A percentile compares a stretch with the other conserved stretches of the same genome.
Evolutionary conservation across 2,113 vertebrate genomes (phyloP).

Genomic region (Alexandromys fortis): DNA sequence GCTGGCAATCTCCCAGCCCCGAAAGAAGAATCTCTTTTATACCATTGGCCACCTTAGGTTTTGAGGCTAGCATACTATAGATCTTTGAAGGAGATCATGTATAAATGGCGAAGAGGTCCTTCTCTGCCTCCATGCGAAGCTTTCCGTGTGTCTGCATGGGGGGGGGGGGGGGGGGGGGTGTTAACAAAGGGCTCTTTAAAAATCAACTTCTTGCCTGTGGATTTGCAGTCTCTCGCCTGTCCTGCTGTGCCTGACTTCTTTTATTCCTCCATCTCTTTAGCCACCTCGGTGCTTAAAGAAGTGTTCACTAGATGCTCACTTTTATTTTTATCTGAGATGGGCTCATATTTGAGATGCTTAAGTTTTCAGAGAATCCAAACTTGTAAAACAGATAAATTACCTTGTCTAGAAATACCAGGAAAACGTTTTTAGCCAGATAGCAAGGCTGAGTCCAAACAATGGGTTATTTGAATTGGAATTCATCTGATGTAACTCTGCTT

Average conservation of each 20-base stretch:
- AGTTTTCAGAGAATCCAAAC: slow-evolving; percentile 42
- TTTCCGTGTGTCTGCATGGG: background rate
- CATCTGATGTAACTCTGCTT: slow-evolving; percentile 32
- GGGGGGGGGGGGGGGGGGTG: no score
- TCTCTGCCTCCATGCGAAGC: background rate
- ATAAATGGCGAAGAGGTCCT: background rate
- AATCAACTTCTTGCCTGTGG: background rate
- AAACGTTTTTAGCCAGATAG: background rate
- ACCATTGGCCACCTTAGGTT: background rate
- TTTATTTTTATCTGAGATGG: slow-evolving; percentile 49
- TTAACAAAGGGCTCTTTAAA: slow-evolving; percentile 5
- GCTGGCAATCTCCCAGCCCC: no score
- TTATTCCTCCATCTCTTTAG: slow-evolving; percentile 50
- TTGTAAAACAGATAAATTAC: slow-evolving; percentile 57
- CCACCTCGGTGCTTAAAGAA: background rate
- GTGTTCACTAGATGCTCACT: slow-evolving; percentile 8
- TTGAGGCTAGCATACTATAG: background rate
- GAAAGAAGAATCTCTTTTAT: background rate
- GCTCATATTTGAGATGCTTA: slow-evolving; percentile 41
- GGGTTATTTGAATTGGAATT: slow-evolving; percentile 45
- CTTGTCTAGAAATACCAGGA: slow-evolving; percentile 15
- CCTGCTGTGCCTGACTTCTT: slow-evolving; percentile 39
- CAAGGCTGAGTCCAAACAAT: slow-evolving; percentile 27
- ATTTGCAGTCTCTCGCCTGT: slow-evolving; percentile 41
- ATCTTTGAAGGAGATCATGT: slow-evolving; percentile 22